Conservation (phyloP, 2,888 invertebrate genomes). For the Pristionchus fissidentatus region DNA sequence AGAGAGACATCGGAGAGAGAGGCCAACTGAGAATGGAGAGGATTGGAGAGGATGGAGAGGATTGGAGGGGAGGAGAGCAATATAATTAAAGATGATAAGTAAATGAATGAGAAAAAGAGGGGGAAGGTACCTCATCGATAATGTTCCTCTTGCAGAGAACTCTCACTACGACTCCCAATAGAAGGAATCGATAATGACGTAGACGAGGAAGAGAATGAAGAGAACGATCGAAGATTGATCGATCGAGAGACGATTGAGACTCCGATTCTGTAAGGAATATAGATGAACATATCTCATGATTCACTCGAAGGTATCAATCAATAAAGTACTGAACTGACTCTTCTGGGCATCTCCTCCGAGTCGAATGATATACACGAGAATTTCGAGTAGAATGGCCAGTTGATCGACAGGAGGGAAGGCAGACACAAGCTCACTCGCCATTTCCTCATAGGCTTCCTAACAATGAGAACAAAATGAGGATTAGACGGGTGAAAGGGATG, state of each 20-base stretch:
- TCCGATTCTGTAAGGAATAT: background rate
- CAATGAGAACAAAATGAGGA: background rate
- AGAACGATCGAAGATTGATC: conserved; percentile 81
- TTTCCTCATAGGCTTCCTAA: conserved; percentile 69
- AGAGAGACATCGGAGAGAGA: conserved; percentile 62
- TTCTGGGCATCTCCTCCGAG: conserved; percentile 63
- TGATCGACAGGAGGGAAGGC: conserved; percentile 64
- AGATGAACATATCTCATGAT: background rate
- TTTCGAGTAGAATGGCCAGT: conserved; percentile 61
- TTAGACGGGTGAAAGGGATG: too few species aligned
- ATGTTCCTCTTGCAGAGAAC: conserved; percentile 81
- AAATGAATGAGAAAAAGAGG: background rate
- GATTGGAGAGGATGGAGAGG: background rate
- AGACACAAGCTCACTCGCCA: conserved; percentile 64
- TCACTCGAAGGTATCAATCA: background rate
- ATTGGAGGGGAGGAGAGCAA: background rate
- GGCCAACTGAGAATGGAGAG: conserved; percentile 57
- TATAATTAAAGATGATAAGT: background rate
- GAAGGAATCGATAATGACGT: conserved; percentile 87
- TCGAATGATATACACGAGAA: conserved; percentile 64
- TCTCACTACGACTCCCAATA: conserved; percentile 84
- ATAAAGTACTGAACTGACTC: background rate
- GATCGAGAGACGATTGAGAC: conserved; percentile 41
- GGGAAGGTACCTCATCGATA: conserved; percentile 46
- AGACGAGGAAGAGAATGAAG: conserved; percentile 85